A percentile compares a stretch with the other conserved stretches of the same genome.
Evolutionary conservation across 1,140 invertebrate species (phyloP).

Genomic region (Rhagoletis pomonella): DNA sequence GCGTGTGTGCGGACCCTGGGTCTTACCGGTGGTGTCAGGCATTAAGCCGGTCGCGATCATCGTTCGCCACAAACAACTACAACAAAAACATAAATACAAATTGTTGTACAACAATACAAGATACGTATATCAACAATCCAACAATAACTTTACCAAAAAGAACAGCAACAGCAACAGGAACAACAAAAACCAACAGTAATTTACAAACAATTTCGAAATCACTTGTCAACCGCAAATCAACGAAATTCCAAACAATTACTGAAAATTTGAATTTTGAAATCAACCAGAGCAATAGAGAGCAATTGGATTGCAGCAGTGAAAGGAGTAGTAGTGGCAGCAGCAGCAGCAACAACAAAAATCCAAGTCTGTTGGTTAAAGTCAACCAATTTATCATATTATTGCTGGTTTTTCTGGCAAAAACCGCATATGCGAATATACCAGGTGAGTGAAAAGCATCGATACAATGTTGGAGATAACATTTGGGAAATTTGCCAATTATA

Average conservation of each 20-base stretch:
- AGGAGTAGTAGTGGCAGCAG: background rate
- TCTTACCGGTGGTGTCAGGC: constrained; percentile 81
- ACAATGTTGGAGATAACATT: background rate
- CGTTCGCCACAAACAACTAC: constrained; percentile 63
- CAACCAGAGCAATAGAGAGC: constrained; percentile 53
- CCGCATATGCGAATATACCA: constrained; percentile 55
- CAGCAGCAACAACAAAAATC: constrained; percentile 33
- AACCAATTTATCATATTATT: constrained; percentile 47
- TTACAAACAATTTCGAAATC: constrained; percentile 47
- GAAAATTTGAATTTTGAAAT: background rate
- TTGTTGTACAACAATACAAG: constrained; percentile 56
- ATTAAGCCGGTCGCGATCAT: constrained; percentile 72
- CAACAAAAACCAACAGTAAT: constrained; percentile 22
- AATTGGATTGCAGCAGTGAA: background rate
- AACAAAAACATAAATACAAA: constrained; percentile 56
- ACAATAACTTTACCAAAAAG: constrained; percentile 45
- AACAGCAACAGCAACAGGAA: constrained; percentile 29
- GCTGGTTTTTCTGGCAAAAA: constrained; percentile 50
- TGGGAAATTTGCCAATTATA: no score
- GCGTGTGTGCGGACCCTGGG: constrained; percentile 83
- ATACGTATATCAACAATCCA: constrained; percentile 42
- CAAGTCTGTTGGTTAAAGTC: background rate
- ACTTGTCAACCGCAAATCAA: constrained; percentile 58
- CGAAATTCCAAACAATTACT: constrained; percentile 52
- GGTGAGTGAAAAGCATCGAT: constrained; percentile 15